Conservation (phyloP, 30 jellyfish, hydroid and myxozoan genomes). For the Cassiopea xamachana region DNA sequence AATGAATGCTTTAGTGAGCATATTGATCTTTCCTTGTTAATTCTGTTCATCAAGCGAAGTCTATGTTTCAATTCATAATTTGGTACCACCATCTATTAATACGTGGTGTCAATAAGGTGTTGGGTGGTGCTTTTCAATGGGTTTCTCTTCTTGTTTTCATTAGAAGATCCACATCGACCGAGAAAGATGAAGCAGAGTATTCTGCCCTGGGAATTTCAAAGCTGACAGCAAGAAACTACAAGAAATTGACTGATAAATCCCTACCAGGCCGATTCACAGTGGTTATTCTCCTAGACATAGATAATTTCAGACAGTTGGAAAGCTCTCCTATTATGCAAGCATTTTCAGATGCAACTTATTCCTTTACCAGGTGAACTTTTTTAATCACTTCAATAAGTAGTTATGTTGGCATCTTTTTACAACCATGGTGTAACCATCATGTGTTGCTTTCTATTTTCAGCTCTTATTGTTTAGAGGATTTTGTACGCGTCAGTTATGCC, state of each 20-base stretch:
- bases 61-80: too few relatives aligned
- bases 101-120: too few relatives aligned
- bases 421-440: too few relatives aligned
- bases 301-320: slow-evolving; percentile 57
- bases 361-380: slow-evolving; percentile 64
- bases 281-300: slow-evolving; percentile 78
- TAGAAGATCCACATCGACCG: slow-evolving; percentile 32
- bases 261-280: slow-evolving; percentile 87
- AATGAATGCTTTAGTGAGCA: too few relatives aligned
- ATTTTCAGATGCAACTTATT: slow-evolving; percentile 82
- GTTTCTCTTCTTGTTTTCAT: not conserved
- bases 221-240: slow-evolving; percentile 53
- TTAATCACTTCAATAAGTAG: not conserved
- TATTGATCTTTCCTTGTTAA: too few relatives aligned
- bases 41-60: too few relatives aligned
- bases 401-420: not conserved
- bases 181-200: slow-evolving; percentile 42
- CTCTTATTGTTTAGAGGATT: too few relatives aligned
- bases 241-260: slow-evolving; percentile 49
- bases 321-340: slow-evolving; percentile 88
- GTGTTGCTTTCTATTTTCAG: too few relatives aligned
- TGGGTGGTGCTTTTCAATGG: not conserved
- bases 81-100: too few relatives aligned
- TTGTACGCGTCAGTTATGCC: too few relatives aligned
- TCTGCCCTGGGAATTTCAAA: slow-evolving; percentile 81